Conservation (phyloP, 92 coral and sea anemone species). For the Diadumene lineata region DNA sequence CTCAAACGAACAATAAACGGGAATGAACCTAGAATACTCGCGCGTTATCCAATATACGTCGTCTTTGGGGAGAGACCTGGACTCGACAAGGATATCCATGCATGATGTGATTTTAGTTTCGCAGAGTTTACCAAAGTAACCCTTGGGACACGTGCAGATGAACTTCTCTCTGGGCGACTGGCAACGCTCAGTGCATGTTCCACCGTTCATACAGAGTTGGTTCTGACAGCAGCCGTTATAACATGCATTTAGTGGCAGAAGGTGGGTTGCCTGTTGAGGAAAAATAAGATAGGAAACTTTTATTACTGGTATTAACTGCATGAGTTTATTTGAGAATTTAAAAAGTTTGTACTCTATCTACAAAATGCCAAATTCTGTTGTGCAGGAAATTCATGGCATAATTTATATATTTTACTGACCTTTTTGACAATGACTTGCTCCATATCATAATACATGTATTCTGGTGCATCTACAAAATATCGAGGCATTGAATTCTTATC, state of each 20-base stretch:
- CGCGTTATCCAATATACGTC: not conserved
- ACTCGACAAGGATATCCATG: not conserved
- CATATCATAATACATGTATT: slow-evolving; percentile 22
- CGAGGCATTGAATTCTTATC: slow-evolving; percentile 42
- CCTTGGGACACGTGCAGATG: not conserved
- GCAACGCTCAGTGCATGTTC: slow-evolving; percentile 2
- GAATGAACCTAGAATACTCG: not conserved
- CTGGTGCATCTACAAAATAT: slow-evolving; percentile 13
- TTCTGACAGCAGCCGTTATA: slow-evolving; percentile 9
- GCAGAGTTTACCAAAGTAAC: not conserved
- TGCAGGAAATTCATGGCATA: no score
- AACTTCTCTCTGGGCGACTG: not conserved
- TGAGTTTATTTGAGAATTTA: not conserved
- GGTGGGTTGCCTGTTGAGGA: not conserved
- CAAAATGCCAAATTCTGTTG: not conserved
- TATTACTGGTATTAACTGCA: not conserved
- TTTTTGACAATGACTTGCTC: not conserved
- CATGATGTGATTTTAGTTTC: not conserved
- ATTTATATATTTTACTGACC: not conserved
- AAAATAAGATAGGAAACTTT: not conserved
- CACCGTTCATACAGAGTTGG: slow-evolving; percentile 6
- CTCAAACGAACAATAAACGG: not conserved
- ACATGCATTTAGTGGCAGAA: not conserved
- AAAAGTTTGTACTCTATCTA: no score
- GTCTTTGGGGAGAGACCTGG: not conserved